Percentiles rank a stretch among this genome's conserved stretches.
phyloP scores from a whole-genome alignment of 2,888 invertebrate genomes.

The Pherbina coryleti region DNA sequence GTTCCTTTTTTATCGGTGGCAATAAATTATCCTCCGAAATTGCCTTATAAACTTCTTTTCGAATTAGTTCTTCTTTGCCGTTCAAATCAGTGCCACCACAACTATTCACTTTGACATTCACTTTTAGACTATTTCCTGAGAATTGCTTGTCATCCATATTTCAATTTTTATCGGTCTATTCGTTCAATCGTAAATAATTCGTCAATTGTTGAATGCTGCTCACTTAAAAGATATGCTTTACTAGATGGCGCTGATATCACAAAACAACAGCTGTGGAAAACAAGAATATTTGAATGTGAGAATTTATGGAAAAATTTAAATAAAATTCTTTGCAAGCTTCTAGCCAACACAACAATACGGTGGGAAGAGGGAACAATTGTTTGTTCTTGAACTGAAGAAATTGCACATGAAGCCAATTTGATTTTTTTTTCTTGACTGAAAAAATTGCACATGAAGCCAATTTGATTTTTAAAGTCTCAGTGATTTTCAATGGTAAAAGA shows the following conservation, averaged over 20 bases:
- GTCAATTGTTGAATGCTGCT: not conserved
- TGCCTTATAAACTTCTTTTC: slow-evolving; percentile 56
- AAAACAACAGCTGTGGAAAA: no score
- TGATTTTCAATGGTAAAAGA: no score
- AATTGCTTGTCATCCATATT: slow-evolving; percentile 32
- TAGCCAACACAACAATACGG: no score
- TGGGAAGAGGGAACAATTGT: not conserved
- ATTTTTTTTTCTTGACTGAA: no score
- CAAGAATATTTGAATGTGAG: no score
- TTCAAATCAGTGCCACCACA: slow-evolving; percentile 21
- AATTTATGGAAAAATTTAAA: no score
- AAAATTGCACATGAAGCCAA: no score
- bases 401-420: no score
- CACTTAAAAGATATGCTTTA: not conserved
- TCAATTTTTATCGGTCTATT: slow-evolving; percentile 6
- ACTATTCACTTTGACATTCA: slow-evolving; percentile 46
- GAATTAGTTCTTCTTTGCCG: slow-evolving; percentile 31
- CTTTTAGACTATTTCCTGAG: slow-evolving; percentile 47
- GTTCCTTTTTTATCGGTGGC: slow-evolving; percentile 32
- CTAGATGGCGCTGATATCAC: slow-evolving; percentile 8
- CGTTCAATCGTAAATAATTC: not conserved
- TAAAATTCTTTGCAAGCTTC: no score
- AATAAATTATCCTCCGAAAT: slow-evolving; percentile 55
- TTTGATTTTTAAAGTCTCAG: no score
- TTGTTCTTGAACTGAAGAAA: not conserved